These are phyloP conservation scores for Pyrrhosoma nymphula DNA, from an alignment of 2,888 invertebrate species.

Conservation along the genomic window DNA sequence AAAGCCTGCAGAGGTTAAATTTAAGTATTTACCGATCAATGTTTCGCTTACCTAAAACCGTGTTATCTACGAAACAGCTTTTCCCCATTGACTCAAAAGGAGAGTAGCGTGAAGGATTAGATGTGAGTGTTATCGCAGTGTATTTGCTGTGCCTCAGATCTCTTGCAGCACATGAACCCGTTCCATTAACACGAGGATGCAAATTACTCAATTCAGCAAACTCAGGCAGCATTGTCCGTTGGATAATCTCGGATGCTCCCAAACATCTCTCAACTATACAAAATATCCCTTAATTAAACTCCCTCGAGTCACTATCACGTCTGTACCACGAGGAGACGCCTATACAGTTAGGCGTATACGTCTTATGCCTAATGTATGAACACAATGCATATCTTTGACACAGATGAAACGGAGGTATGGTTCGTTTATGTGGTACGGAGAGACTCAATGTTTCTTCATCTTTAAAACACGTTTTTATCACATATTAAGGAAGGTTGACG, in stretches of 20 bases:
- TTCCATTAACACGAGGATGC: neutral
- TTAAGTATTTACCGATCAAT: no score
- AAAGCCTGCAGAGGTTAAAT: no score
- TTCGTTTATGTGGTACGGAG: neutral
- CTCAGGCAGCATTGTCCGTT: neutral
- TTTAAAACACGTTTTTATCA: no score
- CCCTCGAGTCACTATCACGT: neutral
- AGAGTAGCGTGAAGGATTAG: no score
- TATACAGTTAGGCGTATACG: neutral
- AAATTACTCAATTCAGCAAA: neutral
- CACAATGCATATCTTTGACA: neutral
- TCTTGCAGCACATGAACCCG: neutral
- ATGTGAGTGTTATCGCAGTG: no score
- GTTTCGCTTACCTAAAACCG: no score
- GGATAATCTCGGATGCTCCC: neutral
- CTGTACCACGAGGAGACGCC: neutral
- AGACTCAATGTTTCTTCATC: neutral
- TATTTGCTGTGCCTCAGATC: neutral
- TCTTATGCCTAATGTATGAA: neutral
- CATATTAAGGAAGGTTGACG: no score
- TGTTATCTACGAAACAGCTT: no score
- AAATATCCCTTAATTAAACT: neutral
- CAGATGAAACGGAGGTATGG: neutral
- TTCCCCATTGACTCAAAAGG: no score
- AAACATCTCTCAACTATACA: neutral